Evolutionary conservation across 2,888 invertebrate genomes (phyloP).

Genomic region (Troglohyphantes excavatus): DNA sequence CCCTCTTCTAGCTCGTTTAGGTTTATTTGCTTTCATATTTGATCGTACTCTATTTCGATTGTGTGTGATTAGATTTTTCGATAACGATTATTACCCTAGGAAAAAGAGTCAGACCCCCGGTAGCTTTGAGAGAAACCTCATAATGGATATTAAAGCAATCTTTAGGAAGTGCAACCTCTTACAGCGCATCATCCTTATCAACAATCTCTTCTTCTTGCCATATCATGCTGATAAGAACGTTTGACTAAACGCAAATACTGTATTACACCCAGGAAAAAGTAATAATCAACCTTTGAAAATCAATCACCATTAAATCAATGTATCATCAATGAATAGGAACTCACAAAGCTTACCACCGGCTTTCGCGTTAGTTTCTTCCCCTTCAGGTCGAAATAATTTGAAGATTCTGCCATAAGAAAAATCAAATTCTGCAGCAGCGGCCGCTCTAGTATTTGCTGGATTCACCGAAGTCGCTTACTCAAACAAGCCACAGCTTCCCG

Average conservation of each 20-base stretch:
- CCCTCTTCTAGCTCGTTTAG: slow-evolving; percentile 40
- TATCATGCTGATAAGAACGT: slow-evolving; percentile 78
- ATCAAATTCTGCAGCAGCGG: neutral
- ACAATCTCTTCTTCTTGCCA: slow-evolving; percentile 59
- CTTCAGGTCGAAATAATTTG: slow-evolving; percentile 48
- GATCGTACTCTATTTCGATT: slow-evolving; percentile 50
- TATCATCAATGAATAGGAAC: slow-evolving; percentile 30
- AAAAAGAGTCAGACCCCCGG: neutral
- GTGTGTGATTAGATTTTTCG: slow-evolving; percentile 52
- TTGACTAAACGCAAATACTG: slow-evolving; percentile 52
- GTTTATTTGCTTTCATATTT: slow-evolving; percentile 64
- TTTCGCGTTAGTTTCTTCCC: slow-evolving; percentile 14
- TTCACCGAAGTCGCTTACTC: slow-evolving; percentile 5
- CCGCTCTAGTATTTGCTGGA: slow-evolving; percentile 38
- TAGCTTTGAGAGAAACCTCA: neutral
- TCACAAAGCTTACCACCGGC: slow-evolving; percentile 38
- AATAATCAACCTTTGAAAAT: neutral
- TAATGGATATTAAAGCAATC: slow-evolving; percentile 64
- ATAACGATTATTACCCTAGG: neutral
- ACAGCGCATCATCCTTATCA: slow-evolving; percentile 23
- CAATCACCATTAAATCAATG: neutral
- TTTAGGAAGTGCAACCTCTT: slow-evolving; percentile 14
- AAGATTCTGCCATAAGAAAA: slow-evolving; percentile 26
- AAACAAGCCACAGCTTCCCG: slow-evolving; percentile 11
- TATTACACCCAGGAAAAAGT: neutral